Base-by-base conservation (phyloP, 2,888 invertebrate species). In the Rotaria macrura region DNA sequence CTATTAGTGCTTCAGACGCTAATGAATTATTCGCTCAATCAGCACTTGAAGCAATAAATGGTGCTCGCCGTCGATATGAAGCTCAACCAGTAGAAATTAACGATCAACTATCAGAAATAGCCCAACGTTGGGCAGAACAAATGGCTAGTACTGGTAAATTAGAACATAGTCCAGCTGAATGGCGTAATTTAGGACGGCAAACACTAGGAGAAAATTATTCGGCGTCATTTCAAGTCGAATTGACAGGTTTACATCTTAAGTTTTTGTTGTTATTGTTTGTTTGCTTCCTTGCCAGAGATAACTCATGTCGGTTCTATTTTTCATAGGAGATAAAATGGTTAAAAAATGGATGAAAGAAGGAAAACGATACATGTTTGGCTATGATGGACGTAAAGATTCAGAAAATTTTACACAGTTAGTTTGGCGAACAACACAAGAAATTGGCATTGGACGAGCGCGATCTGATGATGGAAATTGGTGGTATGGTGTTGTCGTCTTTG, bases 401-500 rank as follows among this genome's bases (percentile, higher is more conserved):
- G 84, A 86, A 47, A 84, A 86, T 38, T 86, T 86, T 47, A 74
- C 84, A 25, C 86, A 86, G 52, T 43, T 65, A 74, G 83, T 86
- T 47, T 86, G 86, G 86, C 84, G 54, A 54, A n/a, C 54, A 40
- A 52, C 79, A 38, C 47, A 54, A 52, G 84, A 86, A 79, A 74
- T 86, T n/a, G 86, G 86, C 29, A 74, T 79, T 57, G 86, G 86
- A 17, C 52, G 86, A 38, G 84, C 84, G 6, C 84, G 74, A 84
- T 84, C 84, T 17, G 65, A 72, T 12, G 52, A 52, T 57, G 86
- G 86, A 25, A 74, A 86, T 43, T 86, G 86, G 86, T 84, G 79
- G 84, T 86, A 86, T 83, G 86, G 86, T 84, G 86, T 86, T 12
- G 86, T 74, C 38, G 54, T 86, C 52, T 86, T 84, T n/a, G 40